Percentiles rank a stretch among this genome's conserved stretches.
These are phyloP conservation scores for Ptychoptera contaminata DNA, from an alignment of 2,888 invertebrate genomes.

Conservation along the genomic window DNA sequence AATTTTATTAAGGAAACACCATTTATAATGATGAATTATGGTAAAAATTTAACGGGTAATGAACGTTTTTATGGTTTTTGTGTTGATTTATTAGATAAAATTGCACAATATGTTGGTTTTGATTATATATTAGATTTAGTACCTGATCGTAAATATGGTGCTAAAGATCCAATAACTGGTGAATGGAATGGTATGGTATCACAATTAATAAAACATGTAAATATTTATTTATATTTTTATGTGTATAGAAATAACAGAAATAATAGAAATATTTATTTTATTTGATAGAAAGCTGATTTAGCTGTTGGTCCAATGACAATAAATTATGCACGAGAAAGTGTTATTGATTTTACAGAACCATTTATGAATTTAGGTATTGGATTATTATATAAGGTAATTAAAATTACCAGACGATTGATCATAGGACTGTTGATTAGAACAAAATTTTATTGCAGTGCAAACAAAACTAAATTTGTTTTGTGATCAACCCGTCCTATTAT, in stretches of 20 bases:
- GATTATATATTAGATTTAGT: slow-evolving; percentile 54
- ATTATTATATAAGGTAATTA: slow-evolving; percentile 60
- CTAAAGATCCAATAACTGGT: slow-evolving; percentile 52
- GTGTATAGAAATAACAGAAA: no score
- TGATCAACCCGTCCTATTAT: no score
- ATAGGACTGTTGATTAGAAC: not conserved
- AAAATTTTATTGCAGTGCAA: not conserved
- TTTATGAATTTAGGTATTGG: slow-evolving; percentile 85
- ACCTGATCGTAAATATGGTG: slow-evolving; percentile 58
- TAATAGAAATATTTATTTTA: no score
- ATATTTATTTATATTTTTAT: no score
- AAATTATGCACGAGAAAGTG: slow-evolving; percentile 74
- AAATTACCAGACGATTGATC: not conserved
- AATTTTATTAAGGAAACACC: slow-evolving; percentile 30
- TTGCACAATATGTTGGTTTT: slow-evolving; percentile 52
- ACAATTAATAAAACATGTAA: slow-evolving; percentile 55
- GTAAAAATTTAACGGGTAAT: slow-evolving; percentile 55
- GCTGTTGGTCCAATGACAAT: slow-evolving; percentile 84
- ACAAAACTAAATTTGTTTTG: no score
- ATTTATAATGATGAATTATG: slow-evolving; percentile 57
- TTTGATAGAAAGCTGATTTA: slow-evolving; percentile 62
- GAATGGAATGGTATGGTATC: slow-evolving; percentile 64
- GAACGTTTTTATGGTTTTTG: slow-evolving; percentile 65
- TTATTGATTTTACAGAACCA: slow-evolving; percentile 83
- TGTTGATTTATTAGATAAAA: slow-evolving; percentile 53